Percentiles rank a stretch among this genome's conserved stretches.
Conservation (phyloP, 2,888 invertebrate genomes). For the Octodonta nipae region DNA sequence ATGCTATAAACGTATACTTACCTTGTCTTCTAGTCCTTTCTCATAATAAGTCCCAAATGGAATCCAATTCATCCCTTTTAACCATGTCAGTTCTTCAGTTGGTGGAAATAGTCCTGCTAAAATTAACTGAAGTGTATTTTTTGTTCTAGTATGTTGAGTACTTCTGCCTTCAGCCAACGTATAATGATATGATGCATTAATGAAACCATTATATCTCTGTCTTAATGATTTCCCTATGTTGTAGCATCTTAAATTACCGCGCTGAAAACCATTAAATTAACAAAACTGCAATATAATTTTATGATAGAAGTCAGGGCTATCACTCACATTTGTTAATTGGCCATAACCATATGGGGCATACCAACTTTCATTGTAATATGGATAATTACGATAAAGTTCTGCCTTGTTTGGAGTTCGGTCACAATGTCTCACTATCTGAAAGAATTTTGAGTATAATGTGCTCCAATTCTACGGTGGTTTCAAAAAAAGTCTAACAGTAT, state of each 20-base stretch:
- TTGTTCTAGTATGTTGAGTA: conserved; percentile 54
- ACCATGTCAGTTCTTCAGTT: conserved; percentile 41
- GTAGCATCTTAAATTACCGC: conserved; percentile 49
- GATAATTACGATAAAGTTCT: conserved; percentile 57
- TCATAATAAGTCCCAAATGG: too few relatives aligned
- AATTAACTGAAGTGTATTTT: conserved; percentile 55
- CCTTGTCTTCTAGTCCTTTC: too few relatives aligned
- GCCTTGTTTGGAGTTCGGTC: conserved; percentile 51
- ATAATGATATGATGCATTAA: conserved; percentile 44
- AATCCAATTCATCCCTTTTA: too few relatives aligned
- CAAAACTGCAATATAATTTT: too few relatives aligned
- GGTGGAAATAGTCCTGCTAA: conserved; percentile 57
- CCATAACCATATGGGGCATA: conserved; percentile 62
- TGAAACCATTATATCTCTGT: conserved; percentile 44
- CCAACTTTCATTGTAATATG: conserved; percentile 42
- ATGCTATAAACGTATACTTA: too few relatives aligned
- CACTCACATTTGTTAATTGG: conserved; percentile 57
- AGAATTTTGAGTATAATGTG: conserved; percentile 9
- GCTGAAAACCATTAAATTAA: conserved; percentile 17
- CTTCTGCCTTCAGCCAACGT: conserved; percentile 43
- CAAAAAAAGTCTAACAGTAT: too few relatives aligned
- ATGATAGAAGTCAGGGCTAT: too few relatives aligned
- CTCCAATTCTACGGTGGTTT: too few relatives aligned
- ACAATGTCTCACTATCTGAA: conserved; percentile 61
- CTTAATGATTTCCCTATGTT: conserved; percentile 49